Conservation (phyloP, 2,113 vertebrate species). For the Puffinus mauretanicus region DNA sequence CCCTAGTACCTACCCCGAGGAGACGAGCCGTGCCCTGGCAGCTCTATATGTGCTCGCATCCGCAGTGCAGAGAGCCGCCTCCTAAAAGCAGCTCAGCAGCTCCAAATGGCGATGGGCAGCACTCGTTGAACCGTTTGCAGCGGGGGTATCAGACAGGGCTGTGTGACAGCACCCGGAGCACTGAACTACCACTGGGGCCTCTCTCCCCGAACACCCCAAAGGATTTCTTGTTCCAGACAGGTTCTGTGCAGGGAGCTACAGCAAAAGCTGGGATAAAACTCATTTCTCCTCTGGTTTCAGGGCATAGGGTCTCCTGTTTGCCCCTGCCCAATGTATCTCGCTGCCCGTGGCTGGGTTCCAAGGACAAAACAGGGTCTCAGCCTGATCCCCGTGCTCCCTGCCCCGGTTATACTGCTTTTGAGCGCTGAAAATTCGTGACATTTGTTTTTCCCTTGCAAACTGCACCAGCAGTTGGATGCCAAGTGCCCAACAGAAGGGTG, state of each 20-base stretch:
- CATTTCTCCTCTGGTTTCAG: background rate
- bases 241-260: background rate
- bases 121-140: accelerated
- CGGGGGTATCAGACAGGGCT: accelerated
- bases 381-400: background rate
- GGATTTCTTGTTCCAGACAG: background rate
- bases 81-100: background rate
- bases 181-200: accelerated
- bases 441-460: background rate
- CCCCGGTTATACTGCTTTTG: accelerated
- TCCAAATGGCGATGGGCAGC: background rate
- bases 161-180: background rate
- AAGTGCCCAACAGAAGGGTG: background rate
- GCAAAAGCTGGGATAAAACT: background rate
- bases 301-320: background rate
- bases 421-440: accelerated
- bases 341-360: accelerated
- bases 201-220: background rate
- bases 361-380: background rate
- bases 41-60: accelerated
- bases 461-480: background rate
- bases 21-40: background rate
- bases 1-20: background rate
- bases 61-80: background rate
- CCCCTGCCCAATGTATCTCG: background rate